Conservation (phyloP, 2,797 vertebrate genomes). For the Acrossocheilus fasciatus region DNA sequence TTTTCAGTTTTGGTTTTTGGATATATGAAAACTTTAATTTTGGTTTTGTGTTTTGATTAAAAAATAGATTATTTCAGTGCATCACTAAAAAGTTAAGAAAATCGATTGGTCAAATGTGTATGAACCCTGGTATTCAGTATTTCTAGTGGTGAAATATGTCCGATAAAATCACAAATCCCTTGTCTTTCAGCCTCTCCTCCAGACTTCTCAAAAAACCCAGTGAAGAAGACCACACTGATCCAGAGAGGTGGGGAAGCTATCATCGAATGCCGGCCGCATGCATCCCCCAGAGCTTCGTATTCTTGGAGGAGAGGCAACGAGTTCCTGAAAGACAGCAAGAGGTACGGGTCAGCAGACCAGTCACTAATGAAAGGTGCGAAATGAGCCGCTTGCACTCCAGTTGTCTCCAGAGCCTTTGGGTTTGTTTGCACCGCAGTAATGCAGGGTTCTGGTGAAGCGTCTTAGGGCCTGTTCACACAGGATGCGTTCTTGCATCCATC, state of each 20-base stretch:
- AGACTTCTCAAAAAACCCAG: slow-evolving; percentile 82
- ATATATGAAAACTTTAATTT: background rate
- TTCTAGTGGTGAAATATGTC: background rate
- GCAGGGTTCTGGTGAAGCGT: background rate
- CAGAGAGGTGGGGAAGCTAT: slow-evolving; percentile 84
- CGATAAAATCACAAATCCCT: slow-evolving; percentile 9
- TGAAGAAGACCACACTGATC: slow-evolving; percentile 83
- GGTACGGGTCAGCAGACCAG: slow-evolving; percentile 74
- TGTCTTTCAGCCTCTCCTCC: slow-evolving; percentile 82
- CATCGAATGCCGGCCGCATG: slow-evolving; percentile 82
- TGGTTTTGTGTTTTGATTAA: background rate
- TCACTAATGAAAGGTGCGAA: slow-evolving; percentile 56
- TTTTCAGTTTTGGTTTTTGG: background rate
- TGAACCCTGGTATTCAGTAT: background rate
- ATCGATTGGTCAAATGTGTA: background rate
- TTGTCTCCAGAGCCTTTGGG: slow-evolving; percentile 7
- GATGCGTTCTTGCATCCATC: background rate
- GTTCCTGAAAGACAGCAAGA: slow-evolving; percentile 75
- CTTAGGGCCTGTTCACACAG: background rate
- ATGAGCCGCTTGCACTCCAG: slow-evolving; percentile 49
- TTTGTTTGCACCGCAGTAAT: slow-evolving; percentile 17
- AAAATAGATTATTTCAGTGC: background rate
- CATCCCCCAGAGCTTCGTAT: slow-evolving; percentile 83
- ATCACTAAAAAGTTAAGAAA: background rate
- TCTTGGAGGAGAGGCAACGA: slow-evolving; percentile 83